phyloP scores from a whole-genome alignment of 2,888 invertebrate species.

The Patella ulyssiponensis region DNA sequence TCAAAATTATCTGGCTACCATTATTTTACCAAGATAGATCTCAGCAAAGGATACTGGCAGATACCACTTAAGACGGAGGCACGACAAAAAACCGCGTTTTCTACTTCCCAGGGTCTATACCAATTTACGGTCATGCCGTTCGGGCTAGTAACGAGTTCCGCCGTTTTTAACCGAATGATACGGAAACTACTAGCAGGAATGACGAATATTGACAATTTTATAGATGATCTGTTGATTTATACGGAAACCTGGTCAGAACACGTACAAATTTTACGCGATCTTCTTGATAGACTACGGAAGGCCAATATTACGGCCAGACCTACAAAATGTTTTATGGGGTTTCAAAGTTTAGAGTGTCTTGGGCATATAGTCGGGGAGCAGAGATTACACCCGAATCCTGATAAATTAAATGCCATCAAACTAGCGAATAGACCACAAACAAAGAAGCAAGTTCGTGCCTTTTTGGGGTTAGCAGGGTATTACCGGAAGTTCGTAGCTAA shows the following conservation, averaged over 20 bases:
- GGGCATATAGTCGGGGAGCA: conserved; percentile 28
- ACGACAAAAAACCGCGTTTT: conserved; percentile 15
- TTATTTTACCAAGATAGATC: conserved; percentile 17
- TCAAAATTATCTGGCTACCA: not conserved
- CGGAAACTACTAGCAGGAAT: conserved; percentile 25
- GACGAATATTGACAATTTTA: conserved; percentile 21
- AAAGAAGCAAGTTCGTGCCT: conserved; percentile 5
- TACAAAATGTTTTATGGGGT: conserved; percentile 27
- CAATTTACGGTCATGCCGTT: conserved; percentile 25
- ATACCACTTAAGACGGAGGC: conserved; percentile 12
- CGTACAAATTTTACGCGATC: conserved; percentile 17
- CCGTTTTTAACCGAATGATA: too few relatives aligned
- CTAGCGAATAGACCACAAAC: conserved; percentile 11
- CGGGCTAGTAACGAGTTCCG: conserved; percentile 13
- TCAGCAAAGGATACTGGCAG: conserved; percentile 28
- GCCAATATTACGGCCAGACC: conserved; percentile 27
- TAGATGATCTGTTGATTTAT: conserved; percentile 33
- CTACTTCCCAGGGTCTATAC: conserved; percentile 13
- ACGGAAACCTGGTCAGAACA: conserved; percentile 28
- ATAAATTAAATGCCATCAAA: conserved; percentile 22
- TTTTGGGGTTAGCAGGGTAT: conserved; percentile 24
- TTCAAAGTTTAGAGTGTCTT: conserved; percentile 18
- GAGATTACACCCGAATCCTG: not conserved
- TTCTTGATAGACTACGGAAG: conserved; percentile 22
- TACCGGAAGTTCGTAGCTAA: conserved; percentile 13